Conservation (phyloP, 2,888 invertebrate genomes). For the Caenorhabditis imperialis region DNA sequence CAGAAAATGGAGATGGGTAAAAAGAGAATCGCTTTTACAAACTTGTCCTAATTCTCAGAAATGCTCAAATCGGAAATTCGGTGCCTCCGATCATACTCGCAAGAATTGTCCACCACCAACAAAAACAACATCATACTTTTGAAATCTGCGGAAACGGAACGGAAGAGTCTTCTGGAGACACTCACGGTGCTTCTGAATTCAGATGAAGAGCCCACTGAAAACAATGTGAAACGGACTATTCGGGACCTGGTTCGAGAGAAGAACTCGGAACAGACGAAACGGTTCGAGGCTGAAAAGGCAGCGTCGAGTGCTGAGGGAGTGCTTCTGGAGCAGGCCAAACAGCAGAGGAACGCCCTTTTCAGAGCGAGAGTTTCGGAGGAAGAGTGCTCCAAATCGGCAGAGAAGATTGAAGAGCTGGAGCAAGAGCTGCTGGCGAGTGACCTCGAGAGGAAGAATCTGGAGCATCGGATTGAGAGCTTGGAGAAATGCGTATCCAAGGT, state of each 20-base stretch:
- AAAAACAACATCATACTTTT: slow-evolving; percentile 52
- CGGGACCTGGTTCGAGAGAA: slow-evolving; percentile 48
- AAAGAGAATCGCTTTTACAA: background rate
- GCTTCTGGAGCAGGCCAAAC: slow-evolving; percentile 59
- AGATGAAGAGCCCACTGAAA: slow-evolving; percentile 49
- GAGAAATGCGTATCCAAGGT: slow-evolving; percentile 46
- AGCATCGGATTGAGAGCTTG: slow-evolving; percentile 32
- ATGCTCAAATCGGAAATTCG: slow-evolving; percentile 56
- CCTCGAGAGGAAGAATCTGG: slow-evolving; percentile 46
- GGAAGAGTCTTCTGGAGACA: slow-evolving; percentile 54
- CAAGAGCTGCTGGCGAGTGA: slow-evolving; percentile 49
- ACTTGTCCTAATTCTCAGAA: too few species aligned
- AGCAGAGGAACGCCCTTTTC: slow-evolving; percentile 59
- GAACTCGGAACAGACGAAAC: slow-evolving; percentile 44
- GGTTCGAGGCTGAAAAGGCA: slow-evolving; percentile 49
- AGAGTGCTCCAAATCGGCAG: slow-evolving; percentile 41
- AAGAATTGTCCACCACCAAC: slow-evolving; percentile 52
- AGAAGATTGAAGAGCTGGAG: slow-evolving; percentile 55
- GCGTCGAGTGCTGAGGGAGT: slow-evolving; percentile 47
- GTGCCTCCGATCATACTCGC: slow-evolving; percentile 50
- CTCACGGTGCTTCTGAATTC: slow-evolving; percentile 52
- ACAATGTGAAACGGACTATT: slow-evolving; percentile 47
- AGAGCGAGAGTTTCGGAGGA: slow-evolving; percentile 61
- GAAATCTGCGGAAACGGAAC: slow-evolving; percentile 60
- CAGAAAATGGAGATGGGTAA: slow-evolving; percentile 50